A percentile compares a stretch with the other conserved stretches of the same genome.
These are phyloP conservation scores for Drosophila pseudoobscura DNA, from an alignment of 1,140 invertebrate genomes.

Conservation along the genomic window DNA sequence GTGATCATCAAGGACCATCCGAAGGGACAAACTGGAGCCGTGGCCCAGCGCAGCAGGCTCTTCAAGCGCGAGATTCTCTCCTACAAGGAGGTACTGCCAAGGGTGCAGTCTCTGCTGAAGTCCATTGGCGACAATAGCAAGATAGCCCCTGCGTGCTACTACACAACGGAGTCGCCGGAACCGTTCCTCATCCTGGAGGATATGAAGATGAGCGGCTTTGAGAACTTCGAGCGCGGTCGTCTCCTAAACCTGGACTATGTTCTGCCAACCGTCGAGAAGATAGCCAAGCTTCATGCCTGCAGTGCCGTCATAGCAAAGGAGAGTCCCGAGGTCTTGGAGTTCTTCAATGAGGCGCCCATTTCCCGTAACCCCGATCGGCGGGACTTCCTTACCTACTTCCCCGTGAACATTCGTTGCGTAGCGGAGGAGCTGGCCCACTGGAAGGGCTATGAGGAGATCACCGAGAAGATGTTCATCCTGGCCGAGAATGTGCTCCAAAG, in stretches of 20 bases:
- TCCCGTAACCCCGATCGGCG: slow-evolving; percentile 78
- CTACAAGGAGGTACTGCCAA: slow-evolving; percentile 75
- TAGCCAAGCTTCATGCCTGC: slow-evolving; percentile 86
- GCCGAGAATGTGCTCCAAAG: slow-evolving; percentile 76
- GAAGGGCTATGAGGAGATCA: slow-evolving; percentile 80
- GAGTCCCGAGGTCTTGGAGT: slow-evolving; percentile 69
- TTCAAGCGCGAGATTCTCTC: slow-evolving; percentile 80
- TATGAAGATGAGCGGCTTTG: slow-evolving; percentile 62
- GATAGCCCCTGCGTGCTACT: slow-evolving; percentile 77
- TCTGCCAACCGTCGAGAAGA: slow-evolving; percentile 83
- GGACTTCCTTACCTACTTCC: slow-evolving; percentile 78
- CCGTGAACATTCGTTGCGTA: slow-evolving; percentile 76
- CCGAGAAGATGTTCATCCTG: slow-evolving; percentile 79
- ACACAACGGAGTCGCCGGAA: slow-evolving; percentile 78
- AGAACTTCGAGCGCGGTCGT: slow-evolving; percentile 76
- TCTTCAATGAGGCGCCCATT: slow-evolving; percentile 78
- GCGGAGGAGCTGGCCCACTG: slow-evolving; percentile 77
- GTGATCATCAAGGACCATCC: slow-evolving; percentile 81
- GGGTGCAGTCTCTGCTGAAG: slow-evolving; percentile 64
- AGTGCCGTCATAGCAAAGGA: slow-evolving; percentile 81
- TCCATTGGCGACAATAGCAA: slow-evolving; percentile 76
- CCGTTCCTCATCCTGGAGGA: slow-evolving; percentile 78
- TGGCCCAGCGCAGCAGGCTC: slow-evolving; percentile 75
- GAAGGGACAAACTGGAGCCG: slow-evolving; percentile 73
- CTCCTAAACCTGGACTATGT: slow-evolving; percentile 78